A percentile compares a stretch with the other conserved stretches of the same genome.
Conservation (phyloP, 2,888 invertebrate species). For the Eretmocerus hayati region DNA sequence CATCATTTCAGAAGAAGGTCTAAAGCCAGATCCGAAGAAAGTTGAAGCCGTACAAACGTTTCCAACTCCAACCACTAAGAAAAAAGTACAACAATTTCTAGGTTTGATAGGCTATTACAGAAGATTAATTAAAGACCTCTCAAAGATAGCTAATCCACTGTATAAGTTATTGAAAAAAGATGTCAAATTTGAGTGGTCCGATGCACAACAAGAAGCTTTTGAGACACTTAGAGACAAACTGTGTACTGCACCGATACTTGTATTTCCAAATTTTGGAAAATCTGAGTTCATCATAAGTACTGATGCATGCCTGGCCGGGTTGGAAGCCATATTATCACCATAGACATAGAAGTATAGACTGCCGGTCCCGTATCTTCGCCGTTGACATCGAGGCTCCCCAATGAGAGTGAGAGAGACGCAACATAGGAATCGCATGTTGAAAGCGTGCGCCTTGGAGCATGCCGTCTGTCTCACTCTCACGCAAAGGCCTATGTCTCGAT, state of each 20-base stretch:
- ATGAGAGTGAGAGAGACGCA: too few species aligned
- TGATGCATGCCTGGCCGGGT: too few species aligned
- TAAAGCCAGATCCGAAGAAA: neutral
- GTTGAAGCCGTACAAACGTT: neutral
- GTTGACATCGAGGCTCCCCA: too few species aligned
- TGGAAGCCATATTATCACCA: too few species aligned
- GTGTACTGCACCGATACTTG: slow-evolving; percentile 16
- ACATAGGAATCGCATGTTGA: too few species aligned
- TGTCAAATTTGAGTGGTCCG: slow-evolving; percentile 8
- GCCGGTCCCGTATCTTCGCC: too few species aligned
- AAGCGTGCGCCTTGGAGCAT: too few species aligned
- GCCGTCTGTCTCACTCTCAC: too few species aligned
- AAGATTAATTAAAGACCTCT: slow-evolving; percentile 4
- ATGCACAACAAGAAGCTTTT: slow-evolving; percentile 7
- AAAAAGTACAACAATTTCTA: neutral
- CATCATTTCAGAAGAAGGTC: neutral
- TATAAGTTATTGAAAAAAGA: slow-evolving; percentile 14
- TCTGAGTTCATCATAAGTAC: slow-evolving; percentile 21
- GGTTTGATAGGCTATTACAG: neutral
- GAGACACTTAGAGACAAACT: slow-evolving; percentile 8
- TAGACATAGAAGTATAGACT: too few species aligned
- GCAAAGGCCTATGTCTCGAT: too few species aligned
- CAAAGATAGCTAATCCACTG: slow-evolving; percentile 17
- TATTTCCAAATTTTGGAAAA: slow-evolving; percentile 18
- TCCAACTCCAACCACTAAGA: neutral